Evolutionary conservation across 2,113 vertebrate species (phyloP).

Genomic region (Gnathonemus longibarbis): DNA sequence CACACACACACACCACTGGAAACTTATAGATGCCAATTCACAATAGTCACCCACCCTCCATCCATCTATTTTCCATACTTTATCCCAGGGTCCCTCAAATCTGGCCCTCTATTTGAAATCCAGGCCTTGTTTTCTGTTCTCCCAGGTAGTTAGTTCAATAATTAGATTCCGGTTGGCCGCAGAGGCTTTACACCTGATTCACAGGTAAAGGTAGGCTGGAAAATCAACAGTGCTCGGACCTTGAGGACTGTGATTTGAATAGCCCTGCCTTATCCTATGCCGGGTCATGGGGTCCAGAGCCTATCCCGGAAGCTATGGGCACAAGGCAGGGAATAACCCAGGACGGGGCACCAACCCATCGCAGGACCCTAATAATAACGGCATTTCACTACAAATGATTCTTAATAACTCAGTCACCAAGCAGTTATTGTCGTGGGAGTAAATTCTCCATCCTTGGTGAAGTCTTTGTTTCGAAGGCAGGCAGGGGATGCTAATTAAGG

Average conservation of each 20-base stretch:
- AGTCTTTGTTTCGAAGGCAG: neutral
- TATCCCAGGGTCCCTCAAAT: no score
- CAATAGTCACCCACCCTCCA: neutral
- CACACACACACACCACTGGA: neutral
- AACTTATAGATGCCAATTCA: neutral
- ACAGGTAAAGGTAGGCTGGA: no score
- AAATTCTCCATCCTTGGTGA: neutral
- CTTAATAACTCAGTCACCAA: neutral
- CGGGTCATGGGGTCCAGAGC: no score
- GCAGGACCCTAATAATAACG: neutral
- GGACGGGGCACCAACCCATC: neutral
- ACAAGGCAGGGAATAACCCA: neutral
- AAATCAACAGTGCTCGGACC: no score
- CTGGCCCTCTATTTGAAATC: neutral
- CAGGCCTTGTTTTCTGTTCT: neutral
- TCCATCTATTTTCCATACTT: neutral
- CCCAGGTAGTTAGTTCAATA: no score
- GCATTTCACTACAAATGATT: neutral
- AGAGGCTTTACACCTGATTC: no score
- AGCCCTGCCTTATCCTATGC: neutral
- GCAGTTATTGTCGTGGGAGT: neutral
- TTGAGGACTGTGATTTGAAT: no score
- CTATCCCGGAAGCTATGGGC: neutral
- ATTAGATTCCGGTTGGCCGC: no score
- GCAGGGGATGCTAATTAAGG: neutral